These are phyloP conservation scores for Eilema caniola DNA, from an alignment of 2,888 invertebrate species.

Conservation along the genomic window DNA sequence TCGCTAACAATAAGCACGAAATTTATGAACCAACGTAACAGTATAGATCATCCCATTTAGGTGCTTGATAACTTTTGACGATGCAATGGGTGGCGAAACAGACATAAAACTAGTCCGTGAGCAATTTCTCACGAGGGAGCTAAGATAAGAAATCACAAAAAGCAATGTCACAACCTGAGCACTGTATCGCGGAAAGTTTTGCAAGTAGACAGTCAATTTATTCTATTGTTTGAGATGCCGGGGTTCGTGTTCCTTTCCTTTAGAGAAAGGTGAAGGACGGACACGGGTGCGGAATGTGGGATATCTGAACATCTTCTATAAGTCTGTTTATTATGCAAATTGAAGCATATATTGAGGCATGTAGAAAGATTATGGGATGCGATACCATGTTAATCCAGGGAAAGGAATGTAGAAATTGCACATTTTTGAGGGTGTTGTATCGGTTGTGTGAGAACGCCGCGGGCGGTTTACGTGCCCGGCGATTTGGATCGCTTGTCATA, in stretches of 20 bases:
- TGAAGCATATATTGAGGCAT: constrained; percentile 55
- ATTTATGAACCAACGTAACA: constrained; percentile 35
- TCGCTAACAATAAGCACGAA: constrained; percentile 19
- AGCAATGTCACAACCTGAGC: constrained; percentile 75
- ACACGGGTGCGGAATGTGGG: constrained; percentile 62
- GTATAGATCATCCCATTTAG: constrained; percentile 59
- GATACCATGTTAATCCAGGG: constrained; percentile 47
- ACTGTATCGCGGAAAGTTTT: constrained; percentile 73
- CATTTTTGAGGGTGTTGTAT: constrained; percentile 49
- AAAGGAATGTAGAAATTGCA: constrained; percentile 43
- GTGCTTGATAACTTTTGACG: constrained; percentile 74
- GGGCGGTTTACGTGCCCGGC: constrained; percentile 59
- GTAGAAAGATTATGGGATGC: constrained; percentile 47
- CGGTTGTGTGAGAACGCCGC: constrained; percentile 56
- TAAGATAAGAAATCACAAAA: constrained; percentile 80
- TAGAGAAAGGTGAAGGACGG: constrained; percentile 81
- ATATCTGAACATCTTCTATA: constrained; percentile 60
- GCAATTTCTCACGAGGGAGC: constrained; percentile 73
- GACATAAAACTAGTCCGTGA: constrained; percentile 72
- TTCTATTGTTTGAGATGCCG: constrained; percentile 72
- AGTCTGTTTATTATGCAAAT: constrained; percentile 67
- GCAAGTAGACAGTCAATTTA: constrained; percentile 70
- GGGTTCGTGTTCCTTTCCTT: constrained; percentile 72
- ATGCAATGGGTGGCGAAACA: constrained; percentile 69
- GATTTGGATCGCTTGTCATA: constrained; percentile 72